Evolutionary conservation across 2,888 invertebrate species (phyloP), one percentile per base, ranked within the genome.

Genomic region (Drosophila borborema): DNA sequence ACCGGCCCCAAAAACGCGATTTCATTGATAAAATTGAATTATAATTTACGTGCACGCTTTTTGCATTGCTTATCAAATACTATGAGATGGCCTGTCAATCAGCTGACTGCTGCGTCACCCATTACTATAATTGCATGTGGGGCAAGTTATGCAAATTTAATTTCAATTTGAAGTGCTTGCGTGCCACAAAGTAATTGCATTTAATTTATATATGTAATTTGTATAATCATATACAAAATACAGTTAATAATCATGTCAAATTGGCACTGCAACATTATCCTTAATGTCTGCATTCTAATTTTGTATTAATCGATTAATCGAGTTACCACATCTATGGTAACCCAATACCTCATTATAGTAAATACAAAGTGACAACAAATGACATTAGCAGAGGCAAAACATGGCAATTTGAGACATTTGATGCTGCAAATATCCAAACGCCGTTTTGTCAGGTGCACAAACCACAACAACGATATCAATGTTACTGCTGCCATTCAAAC

Each of bases 11-110:
- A 73, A 66, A 75, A 48, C 53, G 64, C 62, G 63, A 63, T 70
- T 84, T 82, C 84, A 84, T 88, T 88, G 88, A 84, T 82, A 78
- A 84, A 85, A 79, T 40, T 60, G 49, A 48, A 74, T 56, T 49
- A 64, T 31, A 64, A 62, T 70, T 80, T 53, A 62, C 64, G 67
- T 67, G 62, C 60, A 55, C 43, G 55, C 48, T 64, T 64, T 49
- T 64, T 49, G 65, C 65, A 77, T 72, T 70, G 66, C 65, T 85
- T 65, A 80, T 68, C 70, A 51, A 74, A 79, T 82, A 54, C 48
- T 56, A 20, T 45, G 28, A 31, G 64, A 64, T 64, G 45, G 59
- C 45, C 62, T 28, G 60, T 53, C 73, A 65, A 64, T 55, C 68
- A 70, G 80, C 70, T 80, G 73, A 77, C 51, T 64, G 69, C 56